phyloP scores from a whole-genome alignment of 2,113 vertebrate genomes.

The Gallinago jamesoni region DNA sequence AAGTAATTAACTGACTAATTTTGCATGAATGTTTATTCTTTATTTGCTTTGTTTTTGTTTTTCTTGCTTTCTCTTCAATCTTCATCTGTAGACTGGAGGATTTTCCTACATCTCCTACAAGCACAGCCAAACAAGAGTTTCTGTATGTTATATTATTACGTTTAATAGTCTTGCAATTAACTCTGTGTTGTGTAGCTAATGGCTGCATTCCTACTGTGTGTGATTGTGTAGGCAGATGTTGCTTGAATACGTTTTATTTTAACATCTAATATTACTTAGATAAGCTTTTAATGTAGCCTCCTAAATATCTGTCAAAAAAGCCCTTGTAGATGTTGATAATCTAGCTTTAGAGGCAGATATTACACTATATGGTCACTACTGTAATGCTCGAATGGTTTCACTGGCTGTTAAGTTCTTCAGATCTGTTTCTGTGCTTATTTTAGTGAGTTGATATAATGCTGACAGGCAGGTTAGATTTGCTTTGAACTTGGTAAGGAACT shows the following conservation, averaged over 20 bases:
- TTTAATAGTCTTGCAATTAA: constrained; percentile 74
- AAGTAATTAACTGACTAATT: constrained; percentile 65
- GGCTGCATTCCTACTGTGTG: constrained; percentile 53
- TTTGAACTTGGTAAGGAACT: neutral
- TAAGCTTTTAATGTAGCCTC: neutral
- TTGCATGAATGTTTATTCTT: constrained; percentile 73
- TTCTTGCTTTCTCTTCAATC: constrained; percentile 82
- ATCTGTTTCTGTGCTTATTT: neutral
- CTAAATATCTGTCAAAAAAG: neutral
- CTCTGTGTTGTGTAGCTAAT: constrained; percentile 49
- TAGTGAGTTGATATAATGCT: neutral
- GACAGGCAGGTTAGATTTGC: neutral
- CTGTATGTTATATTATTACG: constrained; percentile 87
- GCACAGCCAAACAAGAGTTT: constrained; percentile 99
- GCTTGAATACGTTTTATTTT: neutral
- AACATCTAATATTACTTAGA: neutral
- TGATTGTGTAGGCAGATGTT: constrained; percentile 39
- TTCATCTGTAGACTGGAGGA: constrained; percentile 96
- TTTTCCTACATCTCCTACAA: constrained; percentile 99
- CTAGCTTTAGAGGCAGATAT: neutral
- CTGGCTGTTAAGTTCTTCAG: neutral
- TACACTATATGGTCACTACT: neutral
- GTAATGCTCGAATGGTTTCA: neutral
- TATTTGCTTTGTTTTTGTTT: constrained; percentile 81
- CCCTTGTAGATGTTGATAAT: neutral